These are phyloP conservation scores for Trachelus stipa DNA, from an alignment of 2,888 invertebrate genomes.

Conservation along the genomic window DNA sequence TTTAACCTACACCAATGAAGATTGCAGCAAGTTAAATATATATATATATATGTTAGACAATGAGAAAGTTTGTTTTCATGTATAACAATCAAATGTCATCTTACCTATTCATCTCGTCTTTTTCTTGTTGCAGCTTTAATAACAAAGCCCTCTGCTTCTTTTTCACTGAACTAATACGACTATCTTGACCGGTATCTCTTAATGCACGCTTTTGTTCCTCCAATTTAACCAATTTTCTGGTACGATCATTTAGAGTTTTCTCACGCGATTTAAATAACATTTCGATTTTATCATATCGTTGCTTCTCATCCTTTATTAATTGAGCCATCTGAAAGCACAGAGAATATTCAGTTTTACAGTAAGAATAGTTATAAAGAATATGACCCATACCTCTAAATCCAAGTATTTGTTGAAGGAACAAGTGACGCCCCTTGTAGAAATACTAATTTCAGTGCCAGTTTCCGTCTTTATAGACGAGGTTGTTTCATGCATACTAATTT, in stretches of 20 bases:
- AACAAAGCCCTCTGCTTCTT: constrained; percentile 78
- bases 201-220: constrained; percentile 74
- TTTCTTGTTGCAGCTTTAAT: constrained; percentile 75
- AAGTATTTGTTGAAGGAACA: constrained; percentile 63
- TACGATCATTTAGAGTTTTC: constrained; percentile 75
- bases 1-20: constrained; percentile 63
- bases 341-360: neutral
- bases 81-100: neutral
- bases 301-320: constrained; percentile 76
- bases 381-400: constrained; percentile 53
- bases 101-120: constrained; percentile 76
- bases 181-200: constrained; percentile 62
- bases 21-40: neutral
- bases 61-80: neutral
- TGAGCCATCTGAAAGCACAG: constrained; percentile 68
- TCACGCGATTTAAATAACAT: constrained; percentile 76
- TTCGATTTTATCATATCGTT: constrained; percentile 75
- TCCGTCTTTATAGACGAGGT: constrained; percentile 65
- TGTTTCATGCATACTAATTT: constrained; percentile 64
- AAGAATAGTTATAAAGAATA: neutral
- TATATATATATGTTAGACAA: neutral
- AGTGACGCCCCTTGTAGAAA: constrained; percentile 62
- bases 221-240: constrained; percentile 69
- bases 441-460: constrained; percentile 64
- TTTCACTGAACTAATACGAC: constrained; percentile 69